phyloP scores from a whole-genome alignment of 2,797 vertebrate species.

The Oreochromis mossambicus region DNA sequence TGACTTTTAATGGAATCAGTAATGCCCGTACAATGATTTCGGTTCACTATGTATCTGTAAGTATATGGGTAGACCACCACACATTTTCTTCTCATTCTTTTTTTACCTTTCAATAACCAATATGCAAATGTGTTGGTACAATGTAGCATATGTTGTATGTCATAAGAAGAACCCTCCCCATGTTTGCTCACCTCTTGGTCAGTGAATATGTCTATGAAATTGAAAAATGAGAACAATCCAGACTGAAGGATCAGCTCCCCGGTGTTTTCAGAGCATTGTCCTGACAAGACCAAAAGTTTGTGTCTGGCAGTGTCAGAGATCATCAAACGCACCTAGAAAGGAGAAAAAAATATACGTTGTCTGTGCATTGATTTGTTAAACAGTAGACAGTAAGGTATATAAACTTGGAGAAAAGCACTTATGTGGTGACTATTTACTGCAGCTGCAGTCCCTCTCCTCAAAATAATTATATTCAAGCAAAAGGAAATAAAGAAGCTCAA shows the following conservation, averaged over 20 bases:
- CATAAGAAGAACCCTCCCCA: not conserved
- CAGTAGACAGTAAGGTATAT: not conserved
- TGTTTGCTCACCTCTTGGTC: constrained; percentile 88
- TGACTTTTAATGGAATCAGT: not conserved
- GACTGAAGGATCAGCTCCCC: constrained; percentile 96
- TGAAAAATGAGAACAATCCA: constrained; percentile 95
- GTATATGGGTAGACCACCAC: not conserved
- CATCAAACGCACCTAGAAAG: constrained; percentile 88
- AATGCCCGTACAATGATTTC: not conserved
- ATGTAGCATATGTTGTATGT: not conserved
- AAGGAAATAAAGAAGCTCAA: not conserved
- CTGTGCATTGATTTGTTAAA: not conserved
- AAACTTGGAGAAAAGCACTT: not conserved
- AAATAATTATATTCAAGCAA: not conserved
- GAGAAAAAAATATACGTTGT: not conserved
- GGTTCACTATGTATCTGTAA: not conserved
- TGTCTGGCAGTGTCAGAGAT: constrained; percentile 92
- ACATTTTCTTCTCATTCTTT: not conserved
- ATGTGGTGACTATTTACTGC: not conserved
- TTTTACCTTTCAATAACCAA: not conserved
- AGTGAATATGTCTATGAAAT: constrained; percentile 98
- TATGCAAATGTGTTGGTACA: not conserved
- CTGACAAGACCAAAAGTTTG: constrained; percentile 92
- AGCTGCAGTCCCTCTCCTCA: not conserved
- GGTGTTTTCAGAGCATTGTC: constrained; percentile 93